These are phyloP conservation scores for Rattus norvegicus DNA, from an alignment of 2,113 vertebrate genomes.

Conservation along the genomic window GRCr8 NC_086024.1:80492501-80493000, in stretches of 20 bases:
- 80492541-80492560: neutral
- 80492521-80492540: neutral
- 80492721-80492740: neutral
- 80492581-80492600: constrained; percentile 17
- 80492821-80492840: neutral
- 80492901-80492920: neutral
- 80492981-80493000: neutral
- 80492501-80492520: neutral
- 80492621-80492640: neutral
- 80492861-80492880: neutral
- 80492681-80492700: neutral
- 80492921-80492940: neutral
- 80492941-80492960: neutral
- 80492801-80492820: neutral
- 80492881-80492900: neutral
- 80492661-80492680: neutral
- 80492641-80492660: neutral
- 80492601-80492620: neutral
- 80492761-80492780: neutral
- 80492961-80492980: no score
- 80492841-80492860: neutral
- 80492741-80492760: neutral
- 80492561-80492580: constrained; percentile 19
- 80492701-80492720: neutral
- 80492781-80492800: neutral